These are phyloP conservation scores for Hydrotaea cyrtoneurina DNA, from an alignment of 2,888 invertebrate species.

Conservation along the genomic window DNA sequence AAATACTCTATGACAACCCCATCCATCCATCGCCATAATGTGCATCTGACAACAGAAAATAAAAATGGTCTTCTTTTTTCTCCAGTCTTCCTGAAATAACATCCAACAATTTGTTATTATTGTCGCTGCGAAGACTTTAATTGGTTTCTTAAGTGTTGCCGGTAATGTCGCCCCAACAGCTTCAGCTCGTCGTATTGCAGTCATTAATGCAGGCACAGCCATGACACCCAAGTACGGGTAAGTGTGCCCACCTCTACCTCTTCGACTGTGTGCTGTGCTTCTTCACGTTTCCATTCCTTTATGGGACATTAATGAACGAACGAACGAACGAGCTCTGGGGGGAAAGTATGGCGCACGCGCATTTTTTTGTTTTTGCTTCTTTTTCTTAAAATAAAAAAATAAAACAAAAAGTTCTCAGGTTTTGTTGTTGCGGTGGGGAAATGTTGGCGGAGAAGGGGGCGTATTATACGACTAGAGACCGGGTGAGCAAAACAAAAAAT, in stretches of 20 bases:
- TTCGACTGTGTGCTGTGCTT: constrained; percentile 27
- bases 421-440: not conserved
- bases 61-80: constrained; percentile 36
- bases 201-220: not conserved
- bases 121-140: constrained; percentile 47
- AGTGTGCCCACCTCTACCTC: constrained; percentile 36
- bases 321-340: constrained; percentile 34
- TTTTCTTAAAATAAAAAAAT: constrained; percentile 39
- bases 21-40: not conserved
- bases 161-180: constrained; percentile 9
- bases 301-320: constrained; percentile 33
- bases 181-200: not conserved
- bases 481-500: not conserved
- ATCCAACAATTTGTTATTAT: constrained; percentile 34
- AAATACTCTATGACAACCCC: not conserved
- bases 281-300: constrained; percentile 29
- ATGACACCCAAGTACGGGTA: constrained; percentile 2
- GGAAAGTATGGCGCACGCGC: constrained; percentile 69
- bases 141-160: constrained; percentile 66
- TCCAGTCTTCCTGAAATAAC: constrained; percentile 30
- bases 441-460: constrained; percentile 43
- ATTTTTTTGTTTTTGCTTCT: constrained; percentile 58
- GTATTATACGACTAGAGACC: constrained; percentile 46
- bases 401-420: not conserved
- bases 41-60: not conserved